Evolutionary conservation across 2,888 invertebrate genomes (phyloP).

Genomic region (Vanessa cardui): DNA sequence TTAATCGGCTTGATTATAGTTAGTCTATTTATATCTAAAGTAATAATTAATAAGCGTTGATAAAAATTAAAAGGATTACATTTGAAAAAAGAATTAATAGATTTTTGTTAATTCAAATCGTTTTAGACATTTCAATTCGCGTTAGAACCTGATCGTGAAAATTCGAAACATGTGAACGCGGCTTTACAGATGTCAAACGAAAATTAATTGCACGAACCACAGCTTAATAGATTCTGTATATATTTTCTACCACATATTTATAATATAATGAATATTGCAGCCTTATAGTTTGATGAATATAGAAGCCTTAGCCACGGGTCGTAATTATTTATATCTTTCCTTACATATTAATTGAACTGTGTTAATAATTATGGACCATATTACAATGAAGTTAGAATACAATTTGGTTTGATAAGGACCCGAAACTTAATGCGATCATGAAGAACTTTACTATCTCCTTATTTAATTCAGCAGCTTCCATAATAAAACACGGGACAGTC

Average conservation of each 20-base stretch:
- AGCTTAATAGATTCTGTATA: neutral
- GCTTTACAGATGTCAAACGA: too few relatives aligned
- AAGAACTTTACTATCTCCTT: conserved; percentile 55
- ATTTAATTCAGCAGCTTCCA: conserved; percentile 73
- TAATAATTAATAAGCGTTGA: too few relatives aligned
- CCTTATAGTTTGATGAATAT: conserved; percentile 8
- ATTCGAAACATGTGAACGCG: too few relatives aligned
- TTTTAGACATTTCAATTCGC: too few relatives aligned
- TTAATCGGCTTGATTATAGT: too few relatives aligned
- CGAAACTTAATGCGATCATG: conserved; percentile 54
- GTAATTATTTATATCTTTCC: conserved; percentile 33
- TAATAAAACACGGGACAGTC: conserved; percentile 76
- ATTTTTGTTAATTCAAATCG: too few relatives aligned
- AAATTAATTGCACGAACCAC: too few relatives aligned
- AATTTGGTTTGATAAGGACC: conserved; percentile 45
- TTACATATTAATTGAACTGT: conserved; percentile 32
- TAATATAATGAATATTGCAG: neutral
- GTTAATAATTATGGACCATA: conserved; percentile 31
- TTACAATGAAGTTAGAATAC: conserved; percentile 40
- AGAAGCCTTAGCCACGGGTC: conserved; percentile 27
- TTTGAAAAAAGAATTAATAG: too few relatives aligned
- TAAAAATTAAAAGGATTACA: too few relatives aligned
- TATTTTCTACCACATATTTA: neutral
- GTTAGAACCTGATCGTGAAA: too few relatives aligned
- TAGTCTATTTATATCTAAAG: too few relatives aligned